These are phyloP conservation scores for Betta splendens DNA, from an alignment of 2,797 vertebrate genomes.

Conservation along the genomic window DNA sequence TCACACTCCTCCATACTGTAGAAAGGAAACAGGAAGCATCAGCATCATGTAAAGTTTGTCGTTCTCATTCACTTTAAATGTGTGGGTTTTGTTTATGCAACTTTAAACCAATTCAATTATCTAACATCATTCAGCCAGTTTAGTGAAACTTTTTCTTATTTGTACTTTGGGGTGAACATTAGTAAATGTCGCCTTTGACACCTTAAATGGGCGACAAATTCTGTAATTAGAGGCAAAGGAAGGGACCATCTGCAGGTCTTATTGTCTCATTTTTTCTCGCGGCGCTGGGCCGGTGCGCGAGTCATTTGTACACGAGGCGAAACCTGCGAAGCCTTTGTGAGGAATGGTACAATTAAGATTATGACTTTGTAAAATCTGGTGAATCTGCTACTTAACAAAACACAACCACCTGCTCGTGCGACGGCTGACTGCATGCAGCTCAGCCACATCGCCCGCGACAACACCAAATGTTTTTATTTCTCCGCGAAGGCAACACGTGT, in stretches of 20 bases:
- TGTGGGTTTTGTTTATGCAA: neutral
- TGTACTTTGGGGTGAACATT: slow-evolving; percentile 19
- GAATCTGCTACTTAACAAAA: slow-evolving; percentile 72
- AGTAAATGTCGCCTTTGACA: slow-evolving; percentile 43
- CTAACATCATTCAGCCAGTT: slow-evolving; percentile 3
- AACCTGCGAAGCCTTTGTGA: slow-evolving; percentile 69
- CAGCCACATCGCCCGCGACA: slow-evolving; percentile 48
- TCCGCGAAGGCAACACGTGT: slow-evolving; percentile 31
- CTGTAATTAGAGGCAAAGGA: slow-evolving; percentile 51
- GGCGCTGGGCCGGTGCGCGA: slow-evolving; percentile 26
- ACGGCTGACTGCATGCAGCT: slow-evolving; percentile 71
- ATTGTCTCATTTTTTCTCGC: slow-evolving; percentile 46
- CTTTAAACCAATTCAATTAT: neutral
- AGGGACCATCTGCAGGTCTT: slow-evolving; percentile 62
- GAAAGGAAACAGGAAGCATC: neutral
- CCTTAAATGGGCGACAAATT: slow-evolving; percentile 55
- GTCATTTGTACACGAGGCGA: slow-evolving; percentile 51
- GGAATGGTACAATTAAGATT: slow-evolving; percentile 73
- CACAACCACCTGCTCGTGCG: slow-evolving; percentile 74
- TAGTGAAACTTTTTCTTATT: slow-evolving; percentile 2
- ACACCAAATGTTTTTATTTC: slow-evolving; percentile 63
- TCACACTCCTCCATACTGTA: slow-evolving; percentile 98
- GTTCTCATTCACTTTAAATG: neutral
- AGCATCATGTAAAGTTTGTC: neutral
- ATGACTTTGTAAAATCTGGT: slow-evolving; percentile 73